phyloP scores from a whole-genome alignment of 1,140 invertebrate species.

The Choristoneura fumiferana region DNA sequence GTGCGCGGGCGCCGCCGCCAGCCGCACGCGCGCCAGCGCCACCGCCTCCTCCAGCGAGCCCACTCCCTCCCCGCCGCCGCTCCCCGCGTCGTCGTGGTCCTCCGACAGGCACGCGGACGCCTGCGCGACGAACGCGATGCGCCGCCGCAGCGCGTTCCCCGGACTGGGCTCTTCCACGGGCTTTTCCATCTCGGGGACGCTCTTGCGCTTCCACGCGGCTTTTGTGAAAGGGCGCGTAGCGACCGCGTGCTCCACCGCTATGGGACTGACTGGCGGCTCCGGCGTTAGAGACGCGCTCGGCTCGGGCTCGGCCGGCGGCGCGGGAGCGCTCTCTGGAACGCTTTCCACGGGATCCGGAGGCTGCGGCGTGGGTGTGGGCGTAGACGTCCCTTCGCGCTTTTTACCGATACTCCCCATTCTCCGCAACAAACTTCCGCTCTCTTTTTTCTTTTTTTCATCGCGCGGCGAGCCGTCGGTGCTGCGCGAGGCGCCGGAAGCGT shows the following conservation, averaged over 20 bases:
- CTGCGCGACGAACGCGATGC: conserved; percentile 69
- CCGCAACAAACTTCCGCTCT: conserved; percentile 40
- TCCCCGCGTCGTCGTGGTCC: conserved; percentile 52
- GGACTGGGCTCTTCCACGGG: conserved; percentile 73
- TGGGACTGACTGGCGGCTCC: conserved; percentile 42
- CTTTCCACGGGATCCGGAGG: conserved; percentile 17
- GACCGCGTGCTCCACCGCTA: conserved; percentile 69
- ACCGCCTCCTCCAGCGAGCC: conserved; percentile 72
- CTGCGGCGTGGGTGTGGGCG: conserved; percentile 22
- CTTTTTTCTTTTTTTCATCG: conserved; percentile 55
- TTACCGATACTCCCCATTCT: conserved; percentile 60
- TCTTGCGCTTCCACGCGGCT: conserved; percentile 66
- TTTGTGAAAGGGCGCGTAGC: conserved; percentile 70
- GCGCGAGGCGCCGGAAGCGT: conserved; percentile 40
- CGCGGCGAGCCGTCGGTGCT: conserved; percentile 57
- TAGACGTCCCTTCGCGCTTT: conserved; percentile 37
- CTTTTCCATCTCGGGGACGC: conserved; percentile 56
- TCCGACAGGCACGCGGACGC: conserved; percentile 60
- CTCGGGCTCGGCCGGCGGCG: conserved; percentile 27
- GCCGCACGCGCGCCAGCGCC: conserved; percentile 62
- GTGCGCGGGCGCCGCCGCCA: conserved; percentile 41
- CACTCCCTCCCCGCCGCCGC: conserved; percentile 43
- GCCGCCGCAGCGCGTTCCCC: conserved; percentile 58
- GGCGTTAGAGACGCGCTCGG: background rate
- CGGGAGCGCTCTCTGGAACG: conserved; percentile 27